Conservation (phyloP, 1,140 invertebrate species). For the Colletes gigas region DNA sequence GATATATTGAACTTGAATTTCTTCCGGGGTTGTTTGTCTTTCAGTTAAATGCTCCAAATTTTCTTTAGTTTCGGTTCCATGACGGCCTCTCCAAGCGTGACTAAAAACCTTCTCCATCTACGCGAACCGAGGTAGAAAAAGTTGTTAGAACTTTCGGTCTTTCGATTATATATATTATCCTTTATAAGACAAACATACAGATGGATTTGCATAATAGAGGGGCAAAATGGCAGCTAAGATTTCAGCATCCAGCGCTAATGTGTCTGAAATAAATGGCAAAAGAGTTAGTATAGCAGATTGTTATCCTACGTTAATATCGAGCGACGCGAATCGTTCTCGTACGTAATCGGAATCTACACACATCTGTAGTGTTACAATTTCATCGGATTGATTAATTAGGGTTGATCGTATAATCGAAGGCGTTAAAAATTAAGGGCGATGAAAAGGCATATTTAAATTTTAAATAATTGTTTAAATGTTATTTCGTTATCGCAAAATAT, state of each 20-base stretch:
- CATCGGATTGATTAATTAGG: not conserved
- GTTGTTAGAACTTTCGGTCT: slow-evolving; percentile 29
- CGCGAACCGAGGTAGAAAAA: not conserved
- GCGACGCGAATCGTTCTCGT: not conserved
- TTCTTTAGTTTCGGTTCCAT: slow-evolving; percentile 82
- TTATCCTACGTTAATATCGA: slow-evolving; percentile 15
- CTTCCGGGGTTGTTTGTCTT: slow-evolving; percentile 67
- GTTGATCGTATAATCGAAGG: too few relatives aligned
- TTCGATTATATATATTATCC: not conserved
- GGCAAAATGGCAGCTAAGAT: slow-evolving; percentile 42
- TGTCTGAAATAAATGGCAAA: slow-evolving; percentile 60
- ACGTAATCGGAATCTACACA: not conserved
- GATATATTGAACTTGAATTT: slow-evolving; percentile 83
- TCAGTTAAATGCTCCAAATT: slow-evolving; percentile 71
- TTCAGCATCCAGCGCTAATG: slow-evolving; percentile 51
- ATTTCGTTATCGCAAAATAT: too few relatives aligned
- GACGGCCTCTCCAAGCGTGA: slow-evolving; percentile 91
- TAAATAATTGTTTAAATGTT: too few relatives aligned
- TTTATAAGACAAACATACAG: slow-evolving; percentile 31
- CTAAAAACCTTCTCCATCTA: slow-evolving; percentile 96
- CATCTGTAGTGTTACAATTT: not conserved
- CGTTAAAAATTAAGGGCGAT: too few relatives aligned
- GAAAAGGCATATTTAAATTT: too few relatives aligned
- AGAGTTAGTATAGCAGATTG: slow-evolving; percentile 28
- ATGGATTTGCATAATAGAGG: slow-evolving; percentile 41